Evolutionary conservation across 2,797 vertebrate species (phyloP).

Genomic region (Phrynocephalus guinanensis): DNA sequence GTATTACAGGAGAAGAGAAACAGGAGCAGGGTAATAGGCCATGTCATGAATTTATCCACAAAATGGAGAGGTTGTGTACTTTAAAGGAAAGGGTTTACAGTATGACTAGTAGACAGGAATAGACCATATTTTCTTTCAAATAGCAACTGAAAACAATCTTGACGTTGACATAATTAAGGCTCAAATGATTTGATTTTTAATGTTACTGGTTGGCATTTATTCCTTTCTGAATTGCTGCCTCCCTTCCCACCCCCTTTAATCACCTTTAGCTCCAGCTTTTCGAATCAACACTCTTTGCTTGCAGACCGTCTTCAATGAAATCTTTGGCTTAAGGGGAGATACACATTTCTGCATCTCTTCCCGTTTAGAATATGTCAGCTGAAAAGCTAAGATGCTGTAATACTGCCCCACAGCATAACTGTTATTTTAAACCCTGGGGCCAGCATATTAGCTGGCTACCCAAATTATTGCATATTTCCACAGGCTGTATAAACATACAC

Average conservation of each 20-base stretch:
- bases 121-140: not conserved
- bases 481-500: slow-evolving; percentile 33
- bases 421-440: slow-evolving; percentile 20
- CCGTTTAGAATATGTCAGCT: not conserved
- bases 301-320: slow-evolving; percentile 17
- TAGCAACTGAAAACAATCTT: not conserved
- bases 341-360: slow-evolving; percentile 37
- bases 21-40: not conserved
- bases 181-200: slow-evolving; percentile 8
- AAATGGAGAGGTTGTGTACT: not conserved
- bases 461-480: slow-evolving; percentile 17
- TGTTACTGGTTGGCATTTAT: not conserved
- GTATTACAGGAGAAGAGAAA: not conserved
- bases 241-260: slow-evolving; percentile 28
- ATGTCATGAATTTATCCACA: not conserved
- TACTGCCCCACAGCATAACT: slow-evolving; percentile 15
- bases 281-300: slow-evolving; percentile 7
- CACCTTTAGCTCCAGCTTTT: not conserved
- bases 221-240: not conserved
- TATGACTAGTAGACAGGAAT: slow-evolving; percentile 3
- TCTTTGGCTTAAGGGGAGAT: slow-evolving; percentile 3
- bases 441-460: not conserved
- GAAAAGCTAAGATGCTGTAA: slow-evolving; percentile 19
- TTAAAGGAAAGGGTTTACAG: not conserved
- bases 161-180: not conserved